phyloP scores from a whole-genome alignment of 2,113 vertebrate genomes.

The Eulemur rufifrons region DNA sequence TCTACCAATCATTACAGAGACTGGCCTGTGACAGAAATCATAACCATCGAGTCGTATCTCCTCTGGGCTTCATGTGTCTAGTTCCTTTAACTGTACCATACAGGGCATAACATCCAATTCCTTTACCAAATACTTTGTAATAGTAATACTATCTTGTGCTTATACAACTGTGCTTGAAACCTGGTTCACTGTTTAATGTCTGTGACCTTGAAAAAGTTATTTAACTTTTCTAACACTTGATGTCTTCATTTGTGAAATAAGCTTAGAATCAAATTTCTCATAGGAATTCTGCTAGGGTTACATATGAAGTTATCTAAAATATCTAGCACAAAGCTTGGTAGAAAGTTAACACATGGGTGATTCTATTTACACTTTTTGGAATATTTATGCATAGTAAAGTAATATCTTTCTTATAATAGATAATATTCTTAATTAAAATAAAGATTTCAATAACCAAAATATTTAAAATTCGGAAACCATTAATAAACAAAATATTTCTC shows the following conservation, averaged over 20 bases:
- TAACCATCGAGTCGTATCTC: not conserved
- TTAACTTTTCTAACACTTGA: not conserved
- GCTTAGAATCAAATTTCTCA: not conserved
- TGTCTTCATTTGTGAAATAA: not conserved
- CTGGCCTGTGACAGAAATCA: not conserved
- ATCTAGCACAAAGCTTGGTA: not conserved
- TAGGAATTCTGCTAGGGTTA: not conserved
- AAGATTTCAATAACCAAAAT: not conserved
- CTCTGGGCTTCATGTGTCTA: not conserved
- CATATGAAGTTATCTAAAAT: not conserved
- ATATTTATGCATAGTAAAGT: not conserved
- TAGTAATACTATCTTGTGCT: not conserved
- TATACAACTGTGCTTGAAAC: not conserved
- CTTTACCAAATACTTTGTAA: not conserved
- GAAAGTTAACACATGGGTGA: not conserved
- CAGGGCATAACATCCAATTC: not conserved
- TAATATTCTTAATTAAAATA: not conserved
- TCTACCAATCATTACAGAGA: not conserved
- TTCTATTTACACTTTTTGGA: not conserved
- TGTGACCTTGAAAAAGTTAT: not conserved
- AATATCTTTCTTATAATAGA: not conserved
- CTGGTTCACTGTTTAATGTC: not conserved
- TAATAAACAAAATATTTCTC: not conserved
- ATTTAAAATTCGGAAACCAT: not conserved
- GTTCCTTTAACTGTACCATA: not conserved